A percentile compares a stretch with the other conserved stretches of the same genome.
phyloP scores from a whole-genome alignment of 2,888 invertebrate genomes.

The Poecilus cupreus region DNA sequence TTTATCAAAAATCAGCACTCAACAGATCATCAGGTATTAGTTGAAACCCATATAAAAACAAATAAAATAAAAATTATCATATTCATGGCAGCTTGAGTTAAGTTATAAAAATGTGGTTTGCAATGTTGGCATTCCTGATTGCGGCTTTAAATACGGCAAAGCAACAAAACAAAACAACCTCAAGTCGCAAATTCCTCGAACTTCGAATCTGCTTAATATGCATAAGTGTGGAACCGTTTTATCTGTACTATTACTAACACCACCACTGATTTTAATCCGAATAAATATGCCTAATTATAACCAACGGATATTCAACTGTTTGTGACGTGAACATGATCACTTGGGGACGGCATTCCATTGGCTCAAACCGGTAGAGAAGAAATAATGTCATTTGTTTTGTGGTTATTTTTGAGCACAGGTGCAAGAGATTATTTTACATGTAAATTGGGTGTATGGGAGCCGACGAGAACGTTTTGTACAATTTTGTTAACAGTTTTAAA shows the following conservation, averaged over 20 bases:
- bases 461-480: neutral
- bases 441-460: neutral
- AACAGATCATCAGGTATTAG: neutral
- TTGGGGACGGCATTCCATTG: conserved; percentile 24
- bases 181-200: conserved; percentile 16
- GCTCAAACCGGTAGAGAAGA: conserved; percentile 10
- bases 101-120: conserved; percentile 46
- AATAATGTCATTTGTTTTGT: conserved; percentile 44
- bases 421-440: conserved; percentile 9
- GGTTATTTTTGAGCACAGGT: conserved; percentile 32
- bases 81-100: conserved; percentile 1
- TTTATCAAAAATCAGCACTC: neutral
- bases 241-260: conserved; percentile 42
- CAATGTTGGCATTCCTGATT: conserved; percentile 44
- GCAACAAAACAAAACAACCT: conserved; percentile 23
- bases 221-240: conserved; percentile 22
- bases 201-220: conserved; percentile 49
- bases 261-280: conserved; percentile 30
- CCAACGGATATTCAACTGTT: conserved; percentile 17
- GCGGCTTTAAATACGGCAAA: conserved; percentile 22
- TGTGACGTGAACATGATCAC: conserved; percentile 34
- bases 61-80: neutral
- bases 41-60: neutral
- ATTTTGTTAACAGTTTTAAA: neutral
- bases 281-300: conserved; percentile 51